Conservation (phyloP, 2,797 vertebrate genomes). For the Naso thynnoides region DNA sequence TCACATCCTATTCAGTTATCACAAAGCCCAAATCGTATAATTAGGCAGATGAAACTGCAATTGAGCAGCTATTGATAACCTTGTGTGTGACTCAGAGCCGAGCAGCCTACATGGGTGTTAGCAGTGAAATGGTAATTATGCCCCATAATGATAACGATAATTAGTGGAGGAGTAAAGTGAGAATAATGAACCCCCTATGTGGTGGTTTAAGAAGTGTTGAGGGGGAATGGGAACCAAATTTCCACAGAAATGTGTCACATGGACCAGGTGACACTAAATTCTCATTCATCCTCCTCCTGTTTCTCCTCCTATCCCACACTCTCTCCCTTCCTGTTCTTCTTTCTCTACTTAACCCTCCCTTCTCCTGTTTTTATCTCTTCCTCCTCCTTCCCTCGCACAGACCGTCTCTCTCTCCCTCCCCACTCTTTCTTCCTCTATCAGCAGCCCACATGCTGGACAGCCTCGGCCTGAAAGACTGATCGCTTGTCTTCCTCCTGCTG, state of each 20-base stretch:
- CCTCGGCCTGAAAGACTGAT: constrained; percentile 72
- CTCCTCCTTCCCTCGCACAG: background rate
- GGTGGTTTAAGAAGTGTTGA: constrained; percentile 61
- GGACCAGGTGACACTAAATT: constrained; percentile 23
- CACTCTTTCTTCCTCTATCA: constrained; percentile 42
- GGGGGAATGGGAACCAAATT: constrained; percentile 59
- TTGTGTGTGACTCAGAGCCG: constrained; percentile 72
- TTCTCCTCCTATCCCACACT: background rate
- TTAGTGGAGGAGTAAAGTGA: constrained; percentile 78
- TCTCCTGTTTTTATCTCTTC: constrained; percentile 2
- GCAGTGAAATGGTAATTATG: constrained; percentile 83
- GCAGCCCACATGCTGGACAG: constrained; percentile 53
- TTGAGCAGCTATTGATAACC: constrained; percentile 83
- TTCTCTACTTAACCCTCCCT: constrained; percentile 2
- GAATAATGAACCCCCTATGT: constrained; percentile 79
- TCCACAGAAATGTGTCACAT: constrained; percentile 55
- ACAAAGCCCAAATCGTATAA: constrained; percentile 82
- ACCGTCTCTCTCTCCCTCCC: background rate
- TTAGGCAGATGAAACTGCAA: constrained; percentile 79
- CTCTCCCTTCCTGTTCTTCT: background rate
- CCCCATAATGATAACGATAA: constrained; percentile 84
- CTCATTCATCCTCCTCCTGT: constrained; percentile 20
- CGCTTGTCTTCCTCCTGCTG: constrained; percentile 70
- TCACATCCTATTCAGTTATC: constrained; percentile 79
- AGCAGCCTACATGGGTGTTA: constrained; percentile 72